phyloP scores from a whole-genome alignment of 1,140 invertebrate species.

The Aleiodes sp. region DNA sequence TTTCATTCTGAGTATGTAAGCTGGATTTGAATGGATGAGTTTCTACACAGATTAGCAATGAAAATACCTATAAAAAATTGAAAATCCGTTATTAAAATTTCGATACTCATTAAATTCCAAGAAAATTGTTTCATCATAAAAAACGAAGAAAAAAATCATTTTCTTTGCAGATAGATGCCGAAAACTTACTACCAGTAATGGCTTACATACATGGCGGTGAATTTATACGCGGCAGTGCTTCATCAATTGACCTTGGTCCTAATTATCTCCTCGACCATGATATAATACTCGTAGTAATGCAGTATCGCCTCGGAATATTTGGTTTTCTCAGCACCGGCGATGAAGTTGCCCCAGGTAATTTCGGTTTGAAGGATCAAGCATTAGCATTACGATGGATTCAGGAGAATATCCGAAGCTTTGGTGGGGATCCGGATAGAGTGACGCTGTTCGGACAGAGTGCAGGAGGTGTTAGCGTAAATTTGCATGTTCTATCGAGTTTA shows the following conservation, averaged over 20 bases:
- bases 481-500: constrained; percentile 67
- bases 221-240: constrained; percentile 56
- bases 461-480: constrained; percentile 46
- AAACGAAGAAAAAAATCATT: neutral
- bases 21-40: no score
- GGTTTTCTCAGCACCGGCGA: constrained; percentile 67
- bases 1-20: no score
- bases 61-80: no score
- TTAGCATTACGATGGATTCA: constrained; percentile 62
- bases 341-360: constrained; percentile 56
- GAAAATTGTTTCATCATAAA: neutral
- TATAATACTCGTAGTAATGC: constrained; percentile 68
- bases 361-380: constrained; percentile 66
- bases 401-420: constrained; percentile 54
- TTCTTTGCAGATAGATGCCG: constrained; percentile 15
- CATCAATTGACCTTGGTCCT: constrained; percentile 51
- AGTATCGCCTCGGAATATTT: constrained; percentile 69
- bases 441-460: constrained; percentile 49
- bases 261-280: constrained; percentile 69
- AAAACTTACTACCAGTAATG: constrained; percentile 58
- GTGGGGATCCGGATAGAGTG: constrained; percentile 50
- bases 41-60: no score
- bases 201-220: constrained; percentile 67
- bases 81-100: neutral
- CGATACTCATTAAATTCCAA: neutral